Conservation (phyloP, 2,113 vertebrate species). For the Myrmophylax atrothorax region DNA sequence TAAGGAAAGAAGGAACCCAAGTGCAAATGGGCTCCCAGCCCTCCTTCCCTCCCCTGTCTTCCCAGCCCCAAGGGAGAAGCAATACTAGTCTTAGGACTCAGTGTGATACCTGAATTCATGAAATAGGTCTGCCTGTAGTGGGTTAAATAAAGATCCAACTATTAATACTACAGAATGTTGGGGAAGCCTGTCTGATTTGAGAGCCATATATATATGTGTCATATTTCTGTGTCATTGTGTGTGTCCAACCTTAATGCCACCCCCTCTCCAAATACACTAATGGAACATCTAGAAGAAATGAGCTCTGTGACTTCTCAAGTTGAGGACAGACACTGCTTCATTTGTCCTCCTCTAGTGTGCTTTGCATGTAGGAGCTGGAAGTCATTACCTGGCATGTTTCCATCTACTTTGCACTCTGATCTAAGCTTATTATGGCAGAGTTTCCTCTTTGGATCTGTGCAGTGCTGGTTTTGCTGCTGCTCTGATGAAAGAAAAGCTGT, state of each 20-base stretch:
- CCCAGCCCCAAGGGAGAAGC: not conserved
- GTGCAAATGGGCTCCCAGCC: not conserved
- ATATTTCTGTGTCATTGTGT: not conserved
- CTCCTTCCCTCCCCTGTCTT: not conserved
- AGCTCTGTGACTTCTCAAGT: not conserved
- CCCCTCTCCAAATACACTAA: not conserved
- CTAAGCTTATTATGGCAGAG: constrained; percentile 35
- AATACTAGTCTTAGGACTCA: not conserved
- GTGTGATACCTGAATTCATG: not conserved
- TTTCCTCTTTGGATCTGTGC: constrained; percentile 19
- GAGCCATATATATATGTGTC: not conserved
- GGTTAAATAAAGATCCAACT: not conserved
- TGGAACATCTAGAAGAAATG: not conserved
- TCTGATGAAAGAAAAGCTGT: constrained; percentile 18
- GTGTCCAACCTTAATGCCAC: not conserved
- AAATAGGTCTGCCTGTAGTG: not conserved
- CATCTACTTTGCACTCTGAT: constrained; percentile 10
- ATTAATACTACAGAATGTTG: not conserved
- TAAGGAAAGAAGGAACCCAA: not conserved
- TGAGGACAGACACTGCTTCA: constrained; percentile 1
- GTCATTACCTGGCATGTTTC: constrained; percentile 30
- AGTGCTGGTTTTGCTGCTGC: not conserved
- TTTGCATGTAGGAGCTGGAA: constrained; percentile 15
- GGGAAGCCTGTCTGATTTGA: not conserved
- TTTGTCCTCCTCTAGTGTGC: not conserved